phyloP scores from a whole-genome alignment of 2,797 vertebrate genomes.

The Cynodonichthys magdalenae region DNA sequence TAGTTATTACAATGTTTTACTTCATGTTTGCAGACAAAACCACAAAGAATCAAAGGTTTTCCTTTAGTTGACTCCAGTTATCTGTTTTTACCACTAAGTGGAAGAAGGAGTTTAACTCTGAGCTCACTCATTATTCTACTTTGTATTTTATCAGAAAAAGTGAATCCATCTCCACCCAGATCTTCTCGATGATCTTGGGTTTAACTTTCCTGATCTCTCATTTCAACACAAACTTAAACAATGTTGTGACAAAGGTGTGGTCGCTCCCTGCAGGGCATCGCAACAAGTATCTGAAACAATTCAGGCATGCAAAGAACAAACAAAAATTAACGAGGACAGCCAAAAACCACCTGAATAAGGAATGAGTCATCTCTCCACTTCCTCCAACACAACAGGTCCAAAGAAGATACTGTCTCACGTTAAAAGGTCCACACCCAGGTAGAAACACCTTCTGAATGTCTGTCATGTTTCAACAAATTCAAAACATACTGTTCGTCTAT shows the following conservation, averaged over 20 bases:
- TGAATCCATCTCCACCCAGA: background rate
- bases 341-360: constrained; percentile 1
- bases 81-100: constrained; percentile 6
- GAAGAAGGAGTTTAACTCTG: background rate
- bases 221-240: background rate
- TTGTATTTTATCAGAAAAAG: background rate
- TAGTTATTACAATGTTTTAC: too few species aligned
- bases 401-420: constrained; percentile 11
- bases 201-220: constrained; percentile 34
- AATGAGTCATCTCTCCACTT: constrained; percentile 33
- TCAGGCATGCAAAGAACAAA: constrained; percentile 23
- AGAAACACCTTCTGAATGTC: background rate
- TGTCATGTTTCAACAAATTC: constrained; percentile 18
- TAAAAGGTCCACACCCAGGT: constrained; percentile 31
- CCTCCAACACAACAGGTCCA: background rate
- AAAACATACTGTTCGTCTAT: constrained; percentile 22
- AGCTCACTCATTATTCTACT: background rate
- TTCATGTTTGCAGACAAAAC: too few species aligned
- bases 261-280: constrained; percentile 15
- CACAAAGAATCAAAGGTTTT: too few species aligned
- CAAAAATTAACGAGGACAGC: constrained; percentile 14
- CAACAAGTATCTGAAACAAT: constrained; percentile 30
- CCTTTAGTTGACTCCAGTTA: background rate
- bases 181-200: background rate
- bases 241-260: constrained; percentile 43